phyloP scores from a whole-genome alignment of 2,888 invertebrate species.

The Sialis fuliginosa region DNA sequence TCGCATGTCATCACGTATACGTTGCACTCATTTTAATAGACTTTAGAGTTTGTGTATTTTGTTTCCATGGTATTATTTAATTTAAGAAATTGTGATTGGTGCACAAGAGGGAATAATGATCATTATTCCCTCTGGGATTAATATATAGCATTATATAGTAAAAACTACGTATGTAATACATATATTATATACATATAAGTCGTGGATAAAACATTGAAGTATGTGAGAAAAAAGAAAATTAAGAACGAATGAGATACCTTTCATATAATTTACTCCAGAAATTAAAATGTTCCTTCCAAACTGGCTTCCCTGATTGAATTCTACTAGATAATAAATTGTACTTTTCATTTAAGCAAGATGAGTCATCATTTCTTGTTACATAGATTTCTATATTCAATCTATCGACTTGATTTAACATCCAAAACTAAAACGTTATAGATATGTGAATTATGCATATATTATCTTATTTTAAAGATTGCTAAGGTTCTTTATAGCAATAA shows the following conservation, averaged over 20 bases:
- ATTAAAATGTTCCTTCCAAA: slow-evolving; percentile 30
- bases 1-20: too few relatives aligned
- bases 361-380: slow-evolving; percentile 20
- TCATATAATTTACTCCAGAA: slow-evolving; percentile 33
- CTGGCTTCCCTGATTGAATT: slow-evolving; percentile 27
- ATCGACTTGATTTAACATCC: slow-evolving; percentile 29
- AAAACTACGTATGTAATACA: too few relatives aligned
- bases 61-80: too few relatives aligned
- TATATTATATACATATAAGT: too few relatives aligned
- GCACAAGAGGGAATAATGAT: too few relatives aligned
- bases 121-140: too few relatives aligned
- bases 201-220: too few relatives aligned
- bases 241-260: slow-evolving; percentile 16
- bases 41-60: too few relatives aligned
- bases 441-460: slow-evolving; percentile 1
- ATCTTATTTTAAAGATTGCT: neutral
- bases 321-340: slow-evolving; percentile 28
- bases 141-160: too few relatives aligned
- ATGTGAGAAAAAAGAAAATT: neutral
- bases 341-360: slow-evolving; percentile 18
- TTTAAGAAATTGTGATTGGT: too few relatives aligned
- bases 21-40: too few relatives aligned
- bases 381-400: slow-evolving; percentile 29
- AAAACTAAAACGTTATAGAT: slow-evolving; percentile 20
- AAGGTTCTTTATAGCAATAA: too few relatives aligned